Conservation (phyloP, 2,888 invertebrate genomes). For the Agrotis clavis region DNA sequence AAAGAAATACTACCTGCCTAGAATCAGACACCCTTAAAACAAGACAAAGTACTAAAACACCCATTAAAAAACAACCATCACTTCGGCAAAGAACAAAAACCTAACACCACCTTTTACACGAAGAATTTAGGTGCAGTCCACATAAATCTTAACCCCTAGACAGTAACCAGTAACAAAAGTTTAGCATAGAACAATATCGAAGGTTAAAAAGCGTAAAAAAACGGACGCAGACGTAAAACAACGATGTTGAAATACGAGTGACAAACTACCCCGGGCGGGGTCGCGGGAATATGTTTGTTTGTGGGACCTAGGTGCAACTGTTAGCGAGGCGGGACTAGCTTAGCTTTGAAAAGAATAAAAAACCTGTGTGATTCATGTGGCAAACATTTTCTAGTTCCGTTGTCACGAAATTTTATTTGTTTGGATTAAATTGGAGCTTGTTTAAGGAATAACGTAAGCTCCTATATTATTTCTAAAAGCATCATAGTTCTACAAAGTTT, state of each 20-base stretch:
- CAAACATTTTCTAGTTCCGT: background rate
- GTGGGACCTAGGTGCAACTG: slow-evolving; percentile 46
- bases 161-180: slow-evolving; percentile 52
- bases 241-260: slow-evolving; percentile 72
- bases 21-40: background rate
- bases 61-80: slow-evolving; percentile 20
- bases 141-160: slow-evolving; percentile 49
- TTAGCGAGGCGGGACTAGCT: slow-evolving; percentile 25
- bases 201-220: slow-evolving; percentile 71
- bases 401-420: background rate
- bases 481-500: too few species aligned
- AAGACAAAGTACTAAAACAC: slow-evolving; percentile 1
- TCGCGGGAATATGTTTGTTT: slow-evolving; percentile 74
- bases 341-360: slow-evolving; percentile 3
- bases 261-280: slow-evolving; percentile 75
- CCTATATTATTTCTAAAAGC: too few species aligned
- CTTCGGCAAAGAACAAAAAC: background rate
- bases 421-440: too few species aligned
- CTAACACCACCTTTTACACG: slow-evolving; percentile 11
- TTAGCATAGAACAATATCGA: slow-evolving; percentile 69
- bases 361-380: background rate
- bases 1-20: background rate
- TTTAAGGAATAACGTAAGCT: too few species aligned
- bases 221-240: slow-evolving; percentile 74
- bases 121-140: slow-evolving; percentile 33